These are phyloP conservation scores for Bombus confusus DNA, from an alignment of 1,140 invertebrate genomes.

Conservation along the genomic window DNA sequence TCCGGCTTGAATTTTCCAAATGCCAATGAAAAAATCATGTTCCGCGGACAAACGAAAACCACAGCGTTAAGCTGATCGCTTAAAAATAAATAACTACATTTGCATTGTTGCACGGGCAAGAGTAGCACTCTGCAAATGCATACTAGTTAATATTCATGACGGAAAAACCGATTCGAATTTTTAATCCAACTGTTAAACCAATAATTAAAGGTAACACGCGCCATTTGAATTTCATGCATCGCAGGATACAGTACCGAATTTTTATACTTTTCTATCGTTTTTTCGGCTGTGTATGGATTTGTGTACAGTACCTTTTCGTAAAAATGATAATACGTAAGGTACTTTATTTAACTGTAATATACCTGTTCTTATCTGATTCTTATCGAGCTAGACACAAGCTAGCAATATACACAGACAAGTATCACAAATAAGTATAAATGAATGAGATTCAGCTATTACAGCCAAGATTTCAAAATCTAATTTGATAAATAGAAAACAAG, in stretches of 20 bases:
- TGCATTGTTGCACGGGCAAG: too few species aligned
- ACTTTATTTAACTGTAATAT: not conserved
- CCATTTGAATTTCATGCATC: not conserved
- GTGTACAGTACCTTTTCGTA: not conserved
- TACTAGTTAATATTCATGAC: not conserved
- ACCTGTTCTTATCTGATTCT: too few species aligned
- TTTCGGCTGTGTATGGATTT: not conserved
- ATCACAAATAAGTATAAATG: not conserved
- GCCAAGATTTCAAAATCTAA: not conserved
- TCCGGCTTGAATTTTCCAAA: not conserved
- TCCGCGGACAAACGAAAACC: not conserved
- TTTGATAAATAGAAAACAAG: not conserved
- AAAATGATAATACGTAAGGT: not conserved
- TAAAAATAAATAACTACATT: not conserved
- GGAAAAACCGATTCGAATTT: not conserved
- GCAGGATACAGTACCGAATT: not conserved
- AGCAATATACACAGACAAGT: not conserved
- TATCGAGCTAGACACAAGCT: not conserved
- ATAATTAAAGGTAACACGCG: not conserved
- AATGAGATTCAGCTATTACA: not conserved
- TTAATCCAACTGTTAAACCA: not conserved
- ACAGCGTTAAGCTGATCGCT: not conserved
- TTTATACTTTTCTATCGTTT: not conserved
- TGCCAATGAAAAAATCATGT: not conserved
- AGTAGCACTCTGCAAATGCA: not conserved